Base-by-base conservation (phyloP, 2,797 vertebrate genomes). In the Esox masquinongy region DNA sequence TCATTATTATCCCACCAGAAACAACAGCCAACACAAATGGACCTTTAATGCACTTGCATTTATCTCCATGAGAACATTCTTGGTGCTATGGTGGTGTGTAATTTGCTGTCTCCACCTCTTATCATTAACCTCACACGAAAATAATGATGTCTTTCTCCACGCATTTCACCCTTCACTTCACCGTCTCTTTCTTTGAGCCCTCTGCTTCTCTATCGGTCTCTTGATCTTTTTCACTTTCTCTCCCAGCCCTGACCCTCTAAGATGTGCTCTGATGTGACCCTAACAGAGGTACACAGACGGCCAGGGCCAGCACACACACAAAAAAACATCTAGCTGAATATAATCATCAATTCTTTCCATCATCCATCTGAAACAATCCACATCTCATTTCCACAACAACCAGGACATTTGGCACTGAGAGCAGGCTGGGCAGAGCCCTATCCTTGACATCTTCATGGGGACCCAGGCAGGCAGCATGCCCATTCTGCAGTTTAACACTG, bases 351-450 rank as follows among this genome's bases (percentile, higher is more conserved):
- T 85, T 86, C 88, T 88, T 91, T 80, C 93, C 91, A 93, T 93
- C 92, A 87, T 92, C 90, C 88, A 92, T 92, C 94, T 93, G 91
- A 93, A 94, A 95, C 94, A 93, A 94, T 91, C 91, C 90, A 94
- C 91, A 94, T 93, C 94, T 94, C 94, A 94, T 95, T 95, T 95
- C 90, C 92, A 94, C 85, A 88, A 92, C 92, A 91, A 89, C 89
- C 89, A 94, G 92, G 94, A 61, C 91, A 93, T 93, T 95, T 95
- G 94, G 94, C 94, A 93, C 83, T 87, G 86, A 84, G 85, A 89
- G 17, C n/a, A n/a, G 11, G n/a, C 56, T 24, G 11, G 11, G 11
- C 22, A 4, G 22, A 61, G 90, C 81, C 80, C 74, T 87, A 90
- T 91, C 92, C 31, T 89, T 94, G 93, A 95, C 90, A 91, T 95